These are phyloP conservation scores for Nasonia oneida DNA, from an alignment of 2,888 invertebrate genomes.

Conservation along the genomic window DNA sequence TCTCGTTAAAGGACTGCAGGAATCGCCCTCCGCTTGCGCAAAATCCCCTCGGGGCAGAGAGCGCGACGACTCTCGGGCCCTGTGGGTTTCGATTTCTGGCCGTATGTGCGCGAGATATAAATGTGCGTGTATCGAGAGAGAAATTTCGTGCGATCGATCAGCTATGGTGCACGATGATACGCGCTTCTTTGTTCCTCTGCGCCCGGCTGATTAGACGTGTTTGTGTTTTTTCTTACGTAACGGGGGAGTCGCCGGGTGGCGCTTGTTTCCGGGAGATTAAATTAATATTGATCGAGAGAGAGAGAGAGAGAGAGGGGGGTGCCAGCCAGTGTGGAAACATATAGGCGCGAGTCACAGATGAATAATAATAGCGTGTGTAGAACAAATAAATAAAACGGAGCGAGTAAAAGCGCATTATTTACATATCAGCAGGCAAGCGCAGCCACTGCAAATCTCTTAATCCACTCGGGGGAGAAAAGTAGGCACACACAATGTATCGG, in stretches of 20 bases:
- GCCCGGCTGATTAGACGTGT: neutral
- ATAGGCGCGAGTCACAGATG: too few species aligned
- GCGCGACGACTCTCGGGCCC: neutral
- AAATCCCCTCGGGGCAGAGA: slow-evolving; percentile 34
- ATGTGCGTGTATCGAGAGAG: slow-evolving; percentile 11
- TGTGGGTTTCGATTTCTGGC: slow-evolving; percentile 55
- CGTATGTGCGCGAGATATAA: slow-evolving; percentile 13
- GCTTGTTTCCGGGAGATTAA: neutral
- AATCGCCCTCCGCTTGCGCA: slow-evolving; percentile 28
- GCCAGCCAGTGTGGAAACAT: too few species aligned
- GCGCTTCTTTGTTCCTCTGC: neutral
- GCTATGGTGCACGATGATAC: neutral
- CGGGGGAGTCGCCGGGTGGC: neutral
- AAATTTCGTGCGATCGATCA: slow-evolving; percentile 22
- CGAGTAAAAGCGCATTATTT: neutral
- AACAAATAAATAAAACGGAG: neutral
- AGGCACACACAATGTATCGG: neutral
- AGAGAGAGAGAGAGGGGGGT: too few species aligned
- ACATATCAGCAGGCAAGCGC: neutral
- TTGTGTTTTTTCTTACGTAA: neutral
- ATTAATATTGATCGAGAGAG: neutral
- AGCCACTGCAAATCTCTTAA: slow-evolving; percentile 51
- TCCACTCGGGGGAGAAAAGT: slow-evolving; percentile 49
- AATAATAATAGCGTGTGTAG: too few species aligned
- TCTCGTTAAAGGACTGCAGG: slow-evolving; percentile 37